phyloP scores from a whole-genome alignment of 2,888 invertebrate genomes.

The Ichneumoninae sp. region DNA sequence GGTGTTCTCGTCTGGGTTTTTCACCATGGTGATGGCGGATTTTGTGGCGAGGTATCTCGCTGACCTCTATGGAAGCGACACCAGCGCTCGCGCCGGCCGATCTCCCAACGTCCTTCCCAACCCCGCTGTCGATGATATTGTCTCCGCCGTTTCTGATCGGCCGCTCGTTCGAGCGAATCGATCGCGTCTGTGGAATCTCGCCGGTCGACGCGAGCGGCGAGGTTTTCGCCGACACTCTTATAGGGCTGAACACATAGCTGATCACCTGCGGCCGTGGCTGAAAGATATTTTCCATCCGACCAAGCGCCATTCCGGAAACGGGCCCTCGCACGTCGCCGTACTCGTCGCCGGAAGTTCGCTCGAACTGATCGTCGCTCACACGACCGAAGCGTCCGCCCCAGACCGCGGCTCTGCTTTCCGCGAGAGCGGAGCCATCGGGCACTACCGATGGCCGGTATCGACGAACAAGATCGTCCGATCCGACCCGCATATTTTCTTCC shows the following conservation, averaged over 20 bases:
- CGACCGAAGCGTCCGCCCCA: not conserved
- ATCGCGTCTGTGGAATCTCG: not conserved
- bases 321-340: not conserved
- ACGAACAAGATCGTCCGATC: constrained; percentile 12
- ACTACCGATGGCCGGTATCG: not conserved
- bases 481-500: not conserved
- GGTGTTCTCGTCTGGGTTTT: constrained; percentile 33
- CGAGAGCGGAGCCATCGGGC: not conserved
- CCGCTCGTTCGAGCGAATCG: constrained; percentile 27
- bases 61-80: constrained; percentile 77
- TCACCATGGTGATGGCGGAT: constrained; percentile 78
- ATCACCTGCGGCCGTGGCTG: constrained; percentile 75
- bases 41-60: constrained; percentile 74
- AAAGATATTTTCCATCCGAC: constrained; percentile 72
- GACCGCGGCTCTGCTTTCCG: not conserved
- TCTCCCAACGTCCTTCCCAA: constrained; percentile 53
- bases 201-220: not conserved
- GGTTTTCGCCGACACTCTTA: constrained; percentile 50
- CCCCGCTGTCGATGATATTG: constrained; percentile 65
- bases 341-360: not conserved
- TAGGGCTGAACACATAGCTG: constrained; percentile 71
- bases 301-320: not conserved
- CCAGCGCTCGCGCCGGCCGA: constrained; percentile 65
- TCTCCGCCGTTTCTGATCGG: constrained; percentile 66
- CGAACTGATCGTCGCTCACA: not conserved